A percentile compares a stretch with the other conserved stretches of the same genome.
These are phyloP conservation scores for Petrocephalus zakoni DNA, from an alignment of 2,113 vertebrate genomes.

Conservation along the genomic window DNA sequence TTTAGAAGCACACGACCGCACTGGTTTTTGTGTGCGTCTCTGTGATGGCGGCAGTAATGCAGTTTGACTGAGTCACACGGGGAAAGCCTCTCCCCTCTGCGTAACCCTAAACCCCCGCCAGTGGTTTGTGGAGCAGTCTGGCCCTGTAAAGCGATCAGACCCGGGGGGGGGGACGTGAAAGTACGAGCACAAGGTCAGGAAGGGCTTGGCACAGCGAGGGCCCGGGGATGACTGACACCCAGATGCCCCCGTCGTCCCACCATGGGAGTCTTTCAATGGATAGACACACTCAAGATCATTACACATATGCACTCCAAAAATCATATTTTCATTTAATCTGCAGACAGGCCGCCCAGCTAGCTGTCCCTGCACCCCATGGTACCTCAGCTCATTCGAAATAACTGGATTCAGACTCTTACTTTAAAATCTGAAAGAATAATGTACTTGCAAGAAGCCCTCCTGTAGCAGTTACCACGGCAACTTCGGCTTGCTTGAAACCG, in stretches of 20 bases:
- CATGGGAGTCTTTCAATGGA: neutral
- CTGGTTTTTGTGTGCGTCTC: neutral
- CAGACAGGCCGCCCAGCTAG: neutral
- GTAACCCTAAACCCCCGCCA: neutral
- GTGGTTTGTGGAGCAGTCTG: neutral
- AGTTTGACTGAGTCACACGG: neutral
- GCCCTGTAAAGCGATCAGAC: neutral
- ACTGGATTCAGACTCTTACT: neutral
- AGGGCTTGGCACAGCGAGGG: neutral
- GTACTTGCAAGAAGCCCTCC: neutral
- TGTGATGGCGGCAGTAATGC: neutral
- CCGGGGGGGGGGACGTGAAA: neutral
- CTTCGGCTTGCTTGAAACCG: neutral
- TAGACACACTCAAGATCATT: neutral
- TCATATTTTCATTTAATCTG: neutral
- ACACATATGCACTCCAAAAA: slow-evolving; percentile 1
- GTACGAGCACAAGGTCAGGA: neutral
- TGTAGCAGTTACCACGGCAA: neutral
- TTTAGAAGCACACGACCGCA: neutral
- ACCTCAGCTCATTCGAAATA: neutral
- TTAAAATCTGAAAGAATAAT: neutral
- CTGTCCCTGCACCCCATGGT: neutral
- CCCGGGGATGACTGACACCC: neutral
- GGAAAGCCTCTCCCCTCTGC: neutral
- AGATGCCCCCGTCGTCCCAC: neutral